phyloP scores from a whole-genome alignment of 2,888 invertebrate genomes.

The Temnothorax unifasciatus region DNA sequence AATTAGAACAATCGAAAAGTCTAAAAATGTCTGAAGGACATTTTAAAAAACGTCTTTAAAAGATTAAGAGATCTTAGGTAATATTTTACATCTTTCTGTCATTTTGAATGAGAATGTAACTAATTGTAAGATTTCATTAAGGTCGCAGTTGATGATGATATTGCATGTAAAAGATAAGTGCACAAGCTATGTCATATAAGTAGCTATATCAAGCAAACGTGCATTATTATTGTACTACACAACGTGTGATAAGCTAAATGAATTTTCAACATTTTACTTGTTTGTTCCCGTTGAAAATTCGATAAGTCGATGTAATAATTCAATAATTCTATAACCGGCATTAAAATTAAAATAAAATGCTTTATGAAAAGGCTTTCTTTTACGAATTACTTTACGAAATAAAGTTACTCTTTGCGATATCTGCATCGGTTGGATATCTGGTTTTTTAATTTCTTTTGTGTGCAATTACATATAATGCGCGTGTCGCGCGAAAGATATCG shows the following conservation, averaged over 20 bases:
- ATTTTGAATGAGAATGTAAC: neutral
- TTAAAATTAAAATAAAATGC: neutral
- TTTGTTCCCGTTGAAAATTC: neutral
- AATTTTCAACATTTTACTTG: neutral
- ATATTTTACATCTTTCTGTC: neutral
- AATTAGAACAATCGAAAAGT: neutral
- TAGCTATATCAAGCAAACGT: neutral
- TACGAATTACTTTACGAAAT: neutral
- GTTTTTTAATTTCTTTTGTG: neutral
- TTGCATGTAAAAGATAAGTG: constrained; percentile 19
- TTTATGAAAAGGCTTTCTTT: neutral
- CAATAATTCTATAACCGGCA: neutral
- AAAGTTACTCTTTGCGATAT: neutral
- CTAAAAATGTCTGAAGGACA: neutral
- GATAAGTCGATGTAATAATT: neutral
- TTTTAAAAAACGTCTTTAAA: neutral
- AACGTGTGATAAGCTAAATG: neutral
- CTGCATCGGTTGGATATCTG: neutral
- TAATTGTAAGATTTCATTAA: constrained; percentile 16
- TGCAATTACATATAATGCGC: neutral
- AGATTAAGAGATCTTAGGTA: neutral
- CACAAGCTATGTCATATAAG: neutral
- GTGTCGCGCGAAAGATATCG: neutral
- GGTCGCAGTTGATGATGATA: neutral
- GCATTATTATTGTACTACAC: neutral